phyloP scores from a whole-genome alignment of 1,140 invertebrate genomes.

The Eumeta japonica region DNA sequence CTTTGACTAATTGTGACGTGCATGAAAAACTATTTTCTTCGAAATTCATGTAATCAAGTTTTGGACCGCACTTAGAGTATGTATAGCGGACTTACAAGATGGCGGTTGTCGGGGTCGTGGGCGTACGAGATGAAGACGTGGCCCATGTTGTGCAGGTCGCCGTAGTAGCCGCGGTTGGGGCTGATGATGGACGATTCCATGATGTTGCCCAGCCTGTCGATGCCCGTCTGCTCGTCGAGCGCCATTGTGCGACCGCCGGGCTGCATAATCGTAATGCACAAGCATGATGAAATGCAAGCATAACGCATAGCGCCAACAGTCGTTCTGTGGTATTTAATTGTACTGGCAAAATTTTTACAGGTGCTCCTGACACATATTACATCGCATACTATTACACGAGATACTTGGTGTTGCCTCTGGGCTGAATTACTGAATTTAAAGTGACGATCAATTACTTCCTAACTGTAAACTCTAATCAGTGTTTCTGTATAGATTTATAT shows the following conservation, averaged over 20 bases:
- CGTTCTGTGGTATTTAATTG: not conserved
- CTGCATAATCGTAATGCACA: constrained; percentile 15
- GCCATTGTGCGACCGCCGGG: constrained; percentile 53
- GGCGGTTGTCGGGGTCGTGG: constrained; percentile 71
- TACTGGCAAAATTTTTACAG: not conserved
- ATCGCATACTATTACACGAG: too few species aligned
- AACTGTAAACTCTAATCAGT: too few species aligned
- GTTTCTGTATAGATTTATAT: too few species aligned
- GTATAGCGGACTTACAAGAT: too few species aligned
- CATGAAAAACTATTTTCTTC: too few species aligned
- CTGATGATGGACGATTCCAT: constrained; percentile 73
- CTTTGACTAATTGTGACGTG: too few species aligned
- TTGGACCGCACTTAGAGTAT: too few species aligned
- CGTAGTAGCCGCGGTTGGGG: constrained; percentile 68
- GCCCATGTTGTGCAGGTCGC: constrained; percentile 74
- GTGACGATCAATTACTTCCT: too few species aligned
- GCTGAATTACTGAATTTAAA: too few species aligned
- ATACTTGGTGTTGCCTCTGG: too few species aligned
- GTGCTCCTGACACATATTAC: not conserved
- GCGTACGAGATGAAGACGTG: constrained; percentile 64
- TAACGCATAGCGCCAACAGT: not conserved
- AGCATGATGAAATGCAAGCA: not conserved
- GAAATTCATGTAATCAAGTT: too few species aligned
- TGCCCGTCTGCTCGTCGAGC: constrained; percentile 68
- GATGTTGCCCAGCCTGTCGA: constrained; percentile 78